Base-by-base conservation (phyloP, 2,888 invertebrate genomes). In the Lasioglossum calceatum region DNA sequence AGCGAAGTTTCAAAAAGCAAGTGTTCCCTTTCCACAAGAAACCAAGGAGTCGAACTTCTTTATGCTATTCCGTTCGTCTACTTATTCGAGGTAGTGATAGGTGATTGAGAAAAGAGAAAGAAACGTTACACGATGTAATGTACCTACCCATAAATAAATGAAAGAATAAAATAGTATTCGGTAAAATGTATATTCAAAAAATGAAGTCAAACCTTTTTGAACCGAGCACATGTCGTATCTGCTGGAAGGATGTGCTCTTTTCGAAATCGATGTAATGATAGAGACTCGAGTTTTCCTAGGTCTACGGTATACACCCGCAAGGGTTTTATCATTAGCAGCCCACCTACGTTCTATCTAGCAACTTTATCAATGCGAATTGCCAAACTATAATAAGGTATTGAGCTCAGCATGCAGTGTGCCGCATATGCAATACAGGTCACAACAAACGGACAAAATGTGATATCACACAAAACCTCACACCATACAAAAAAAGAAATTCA, bases 321-420 rank as follows among this genome's bases (percentile, higher is more conserved):
- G 77, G 80, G 42, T 87, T n/a, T 84, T 76, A 64, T 85, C 74
- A 77, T 83, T 79, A 81, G 44, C 87, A 91, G 83, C 78, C 85
- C 89, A 90, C 86, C 90, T 92, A 91, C 81, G 77, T 92, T 64
- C 90, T 92, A 92, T 83, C 82, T 85, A 92, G 88, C 87, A 89
- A 88, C 79, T 87, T 88, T 79, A 84, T 90, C 83, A 89, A 90
- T 92, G 80, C 84, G 81, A 86, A 86, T 90, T 77, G 77, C 75
- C 84, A 90, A 88, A 89, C 87, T 92, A 89, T 88, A 58, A 91
- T 84, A 88, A 92, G 91, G 88, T 91, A 91, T 88, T 91, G 91
- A 93, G 85, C 88, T 90, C 84, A 91, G 84, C 93, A 94, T 94
- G 93, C 93, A 93, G 85, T 91, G 93, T 94, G 93, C 93, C 89